Conservation (phyloP, 2,888 invertebrate genomes). For the Parascotia fuliginaria region DNA sequence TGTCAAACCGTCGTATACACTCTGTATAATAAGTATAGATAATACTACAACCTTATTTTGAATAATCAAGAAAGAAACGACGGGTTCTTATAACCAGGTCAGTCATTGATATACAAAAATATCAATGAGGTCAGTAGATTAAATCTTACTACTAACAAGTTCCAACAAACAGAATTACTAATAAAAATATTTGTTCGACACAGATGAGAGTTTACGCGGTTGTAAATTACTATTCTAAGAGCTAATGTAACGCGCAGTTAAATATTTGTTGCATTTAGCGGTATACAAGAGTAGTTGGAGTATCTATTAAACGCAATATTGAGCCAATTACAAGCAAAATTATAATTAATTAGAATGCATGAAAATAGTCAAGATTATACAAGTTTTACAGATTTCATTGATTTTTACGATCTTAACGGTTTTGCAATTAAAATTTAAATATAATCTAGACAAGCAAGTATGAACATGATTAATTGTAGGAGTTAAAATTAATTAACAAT, state of each 20-base stretch:
- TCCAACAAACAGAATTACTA: slow-evolving; percentile 38
- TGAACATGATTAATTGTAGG: no score
- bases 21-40: no score
- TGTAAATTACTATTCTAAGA: slow-evolving; percentile 39
- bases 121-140: slow-evolving; percentile 66
- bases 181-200: slow-evolving; percentile 65
- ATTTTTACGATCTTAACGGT: slow-evolving; percentile 24
- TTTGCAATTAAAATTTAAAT: no score
- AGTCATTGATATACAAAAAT: no score
- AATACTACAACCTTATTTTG: slow-evolving; percentile 31
- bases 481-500: no score
- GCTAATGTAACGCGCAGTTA: no score
- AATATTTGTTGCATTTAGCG: no score
- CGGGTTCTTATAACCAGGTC: slow-evolving; percentile 57
- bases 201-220: slow-evolving; percentile 54
- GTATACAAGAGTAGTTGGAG: background rate
- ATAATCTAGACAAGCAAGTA: no score
- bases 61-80: slow-evolving; percentile 45
- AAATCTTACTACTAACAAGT: slow-evolving; percentile 62
- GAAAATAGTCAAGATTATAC: slow-evolving; percentile 40
- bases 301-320: slow-evolving; percentile 9
- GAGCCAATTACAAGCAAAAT: slow-evolving; percentile 33
- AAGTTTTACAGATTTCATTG: slow-evolving; percentile 38
- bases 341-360: slow-evolving; percentile 62
- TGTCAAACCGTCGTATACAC: no score